A percentile compares a stretch with the other conserved stretches of the same genome.
Conservation (phyloP, 1,140 invertebrate species). For the Camponotus floridanus region DNA sequence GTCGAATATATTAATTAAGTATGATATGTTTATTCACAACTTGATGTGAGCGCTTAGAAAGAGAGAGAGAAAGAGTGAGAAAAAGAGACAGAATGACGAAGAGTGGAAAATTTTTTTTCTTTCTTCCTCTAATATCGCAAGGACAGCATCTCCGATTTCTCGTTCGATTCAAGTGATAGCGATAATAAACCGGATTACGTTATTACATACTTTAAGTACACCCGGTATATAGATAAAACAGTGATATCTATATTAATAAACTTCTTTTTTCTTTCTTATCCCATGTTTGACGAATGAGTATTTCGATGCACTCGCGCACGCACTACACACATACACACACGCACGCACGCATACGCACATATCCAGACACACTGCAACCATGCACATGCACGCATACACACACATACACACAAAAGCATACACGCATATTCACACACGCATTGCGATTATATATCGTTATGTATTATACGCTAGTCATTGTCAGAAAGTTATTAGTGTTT, state of each 20-base stretch:
- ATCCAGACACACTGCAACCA: slow-evolving; percentile 23
- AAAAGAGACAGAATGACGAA: slow-evolving; percentile 34
- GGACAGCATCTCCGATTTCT: slow-evolving; percentile 64
- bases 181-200: slow-evolving; percentile 67
- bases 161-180: slow-evolving; percentile 61
- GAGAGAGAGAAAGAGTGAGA: slow-evolving; percentile 46
- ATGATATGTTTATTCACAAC: slow-evolving; percentile 87
- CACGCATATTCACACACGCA: slow-evolving; percentile 32
- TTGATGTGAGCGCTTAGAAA: slow-evolving; percentile 86
- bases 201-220: slow-evolving; percentile 73
- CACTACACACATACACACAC: too few species aligned
- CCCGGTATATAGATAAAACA: slow-evolving; percentile 68
- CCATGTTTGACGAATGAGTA: slow-evolving; percentile 27
- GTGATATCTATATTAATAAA: slow-evolving; percentile 74
- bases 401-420: slow-evolving; percentile 27
- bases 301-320: slow-evolving; percentile 47
- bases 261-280: slow-evolving; percentile 51
- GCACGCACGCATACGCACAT: background rate
- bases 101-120: slow-evolving; percentile 73
- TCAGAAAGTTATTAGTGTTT: slow-evolving; percentile 80
- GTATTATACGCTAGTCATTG: slow-evolving; percentile 81
- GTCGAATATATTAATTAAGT: slow-evolving; percentile 84
- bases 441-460: slow-evolving; percentile 75
- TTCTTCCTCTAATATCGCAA: slow-evolving; percentile 74
- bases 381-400: background rate